Evolutionary conservation across 2,797 vertebrate species (phyloP), one percentile per base, ranked within the genome.

Genomic region (Apodemus agrarius): DNA sequence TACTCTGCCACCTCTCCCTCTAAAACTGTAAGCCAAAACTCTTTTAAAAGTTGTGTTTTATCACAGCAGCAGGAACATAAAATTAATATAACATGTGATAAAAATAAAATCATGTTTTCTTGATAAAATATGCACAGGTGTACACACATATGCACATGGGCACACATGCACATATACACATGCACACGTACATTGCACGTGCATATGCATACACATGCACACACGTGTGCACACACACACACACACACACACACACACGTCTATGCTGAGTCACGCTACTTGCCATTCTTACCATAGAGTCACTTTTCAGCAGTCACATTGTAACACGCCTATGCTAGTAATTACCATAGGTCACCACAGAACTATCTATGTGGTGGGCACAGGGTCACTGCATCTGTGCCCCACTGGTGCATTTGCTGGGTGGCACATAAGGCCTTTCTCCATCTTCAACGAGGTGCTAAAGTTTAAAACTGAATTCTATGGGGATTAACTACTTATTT

Each of bases 341-440:
- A 52, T n/a, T 78, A 26, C 89, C 97, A 76, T 22, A 22, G 95
- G 14, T 87, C 65, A 54, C 89, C 90, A n/a, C 1, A 74, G 54
- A 89, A 11, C 49, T 22, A 83, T 67, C 43, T 21, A 3, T 37
- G 31, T 6, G 81, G 61, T 8, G 46, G 81, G 74, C 94, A 13
- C 13, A 59, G 89, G 82, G 84, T 79, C 54, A 52, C 0, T 14
- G 31, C 31, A 59, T 4, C 10, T 40, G 49, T 40, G 82, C 43
- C 43, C 14, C 84, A 4, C 0, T 14, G 57, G 37, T 84, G 22
- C 49, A 11, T 52, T 19, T 52, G 57, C 0, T 31, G 24, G 93
- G 67, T 0, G 1, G 26, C 3, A 34, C 84, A 40, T 80, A 85
- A 57, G 37, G 26, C 16, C 52, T 75, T 69, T 67, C 29, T 49